Base-by-base conservation (phyloP, 2,888 invertebrate genomes). In the Parapristionchus giblindavisi region DNA sequence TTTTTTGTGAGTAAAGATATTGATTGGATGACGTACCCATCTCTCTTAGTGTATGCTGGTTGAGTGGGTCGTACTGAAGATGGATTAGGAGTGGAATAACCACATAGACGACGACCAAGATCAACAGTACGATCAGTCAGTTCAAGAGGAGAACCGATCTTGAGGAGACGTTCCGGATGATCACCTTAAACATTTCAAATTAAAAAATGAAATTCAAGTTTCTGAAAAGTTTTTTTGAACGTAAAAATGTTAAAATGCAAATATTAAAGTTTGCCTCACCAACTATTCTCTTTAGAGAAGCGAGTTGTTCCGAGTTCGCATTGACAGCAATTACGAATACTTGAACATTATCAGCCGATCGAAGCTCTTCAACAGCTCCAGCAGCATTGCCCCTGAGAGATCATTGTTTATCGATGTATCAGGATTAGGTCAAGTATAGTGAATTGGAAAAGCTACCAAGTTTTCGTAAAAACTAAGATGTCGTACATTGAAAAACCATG, bases 341-440 rank as follows among this genome's bases (percentile, higher is more conserved):
- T 71, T 86, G 83, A 14, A 86, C 84, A 52, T 78, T 83, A 74
- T 82, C 78, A 63, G 79, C 76, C 11, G 86, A 81, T 29, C 87
- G 80, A 8, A 87, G 80, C 51, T 87, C 86, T n/a, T 82, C 79
- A 1, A 86, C 85, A 24, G 82, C 81, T 6, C 77, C 77, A 3
- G 85, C 86, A 8, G 87, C 87, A 63, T 87, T 87, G 75, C 87
- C 87, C 68, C 85, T 85, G 63, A 70, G 81, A 54, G 32, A 21
- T 24, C 17, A 27, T n/a, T 21, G 29, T 52, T 65, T 11, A 40
- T 58, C 29, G n/a, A 36, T 11, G 11, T 24, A 32, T n/a, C n/a
- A n/a, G n/a, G n/a, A n/a, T n/a, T n/a, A n/a, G n/a, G n/a, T n/a
- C n/a, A n/a, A n/a, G n/a, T n/a, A n/a, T n/a, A n/a, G n/a, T n/a